Evolutionary conservation across 2,888 invertebrate species (phyloP).

Genomic region (Idaea dimidiata): DNA sequence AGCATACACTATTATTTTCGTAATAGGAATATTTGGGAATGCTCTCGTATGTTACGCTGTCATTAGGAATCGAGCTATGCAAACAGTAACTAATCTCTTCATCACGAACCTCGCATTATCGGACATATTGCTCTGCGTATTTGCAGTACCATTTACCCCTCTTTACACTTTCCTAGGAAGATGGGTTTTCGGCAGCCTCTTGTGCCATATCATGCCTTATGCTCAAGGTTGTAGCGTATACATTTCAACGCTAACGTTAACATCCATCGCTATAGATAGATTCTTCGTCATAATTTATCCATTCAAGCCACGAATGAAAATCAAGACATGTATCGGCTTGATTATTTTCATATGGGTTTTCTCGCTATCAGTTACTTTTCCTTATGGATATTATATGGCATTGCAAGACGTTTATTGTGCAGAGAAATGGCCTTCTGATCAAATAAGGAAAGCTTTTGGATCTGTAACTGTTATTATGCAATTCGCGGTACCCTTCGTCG

Average conservation of each 20-base stretch:
- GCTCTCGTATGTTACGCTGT: slow-evolving; percentile 94
- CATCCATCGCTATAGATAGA: slow-evolving; percentile 95
- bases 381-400: slow-evolving; percentile 91
- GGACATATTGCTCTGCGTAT: slow-evolving; percentile 91
- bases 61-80: slow-evolving; percentile 91
- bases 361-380: slow-evolving; percentile 89
- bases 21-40: slow-evolving; percentile 90
- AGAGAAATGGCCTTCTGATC: slow-evolving; percentile 90
- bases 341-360: slow-evolving; percentile 91
- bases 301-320: slow-evolving; percentile 90
- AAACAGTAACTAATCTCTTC: slow-evolving; percentile 95
- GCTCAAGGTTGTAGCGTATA: slow-evolving; percentile 94
- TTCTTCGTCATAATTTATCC: slow-evolving; percentile 95
- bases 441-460: slow-evolving; percentile 87
- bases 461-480: slow-evolving; percentile 90
- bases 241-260: slow-evolving; percentile 93
- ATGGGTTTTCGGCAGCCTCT: slow-evolving; percentile 91
- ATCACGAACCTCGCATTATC: slow-evolving; percentile 94
- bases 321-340: slow-evolving; percentile 86
- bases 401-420: slow-evolving; percentile 81
- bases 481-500: slow-evolving; percentile 91
- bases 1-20: slow-evolving; percentile 89
- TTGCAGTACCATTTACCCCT: slow-evolving; percentile 95
- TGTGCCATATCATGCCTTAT: slow-evolving; percentile 93
- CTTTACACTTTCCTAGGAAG: slow-evolving; percentile 90